Conservation (phyloP, 2,113 vertebrate genomes). For the Aspidoscelis tigris region DNA sequence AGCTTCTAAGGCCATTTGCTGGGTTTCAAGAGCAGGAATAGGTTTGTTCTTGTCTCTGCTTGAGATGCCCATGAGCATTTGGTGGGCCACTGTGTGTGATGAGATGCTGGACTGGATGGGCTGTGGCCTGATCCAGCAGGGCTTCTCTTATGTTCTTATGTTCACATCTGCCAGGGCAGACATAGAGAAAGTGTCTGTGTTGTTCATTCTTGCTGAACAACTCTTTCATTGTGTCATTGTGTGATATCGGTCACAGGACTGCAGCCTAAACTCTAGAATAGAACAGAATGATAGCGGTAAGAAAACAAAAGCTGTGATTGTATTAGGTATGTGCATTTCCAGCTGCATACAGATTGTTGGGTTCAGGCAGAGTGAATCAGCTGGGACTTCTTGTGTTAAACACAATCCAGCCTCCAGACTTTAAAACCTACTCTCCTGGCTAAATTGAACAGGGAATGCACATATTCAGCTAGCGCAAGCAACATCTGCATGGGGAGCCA, state of each 20-base stretch:
- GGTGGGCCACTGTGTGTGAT: too few relatives aligned
- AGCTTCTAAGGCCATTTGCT: too few relatives aligned
- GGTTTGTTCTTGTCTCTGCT: too few relatives aligned
- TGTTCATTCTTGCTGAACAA: too few relatives aligned
- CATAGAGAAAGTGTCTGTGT: too few relatives aligned
- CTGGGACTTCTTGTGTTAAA: background rate
- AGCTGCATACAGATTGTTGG: background rate
- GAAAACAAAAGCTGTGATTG: background rate
- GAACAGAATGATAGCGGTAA: background rate
- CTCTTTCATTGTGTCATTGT: background rate
- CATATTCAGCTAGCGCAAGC: background rate
- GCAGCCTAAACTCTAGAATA: background rate
- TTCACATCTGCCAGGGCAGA: too few relatives aligned
- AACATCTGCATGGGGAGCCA: background rate
- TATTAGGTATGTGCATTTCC: background rate
- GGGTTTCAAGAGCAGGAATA: too few relatives aligned
- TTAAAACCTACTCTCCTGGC: background rate
- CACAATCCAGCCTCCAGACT: background rate
- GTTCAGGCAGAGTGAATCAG: background rate
- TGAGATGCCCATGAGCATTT: too few relatives aligned
- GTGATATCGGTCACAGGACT: background rate
- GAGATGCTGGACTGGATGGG: too few relatives aligned
- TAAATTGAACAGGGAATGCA: background rate
- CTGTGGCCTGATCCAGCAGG: too few relatives aligned
- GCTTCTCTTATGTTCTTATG: too few relatives aligned